phyloP scores from a whole-genome alignment of 1,140 invertebrate species.

The Dendroctonus ponderosae region DNA sequence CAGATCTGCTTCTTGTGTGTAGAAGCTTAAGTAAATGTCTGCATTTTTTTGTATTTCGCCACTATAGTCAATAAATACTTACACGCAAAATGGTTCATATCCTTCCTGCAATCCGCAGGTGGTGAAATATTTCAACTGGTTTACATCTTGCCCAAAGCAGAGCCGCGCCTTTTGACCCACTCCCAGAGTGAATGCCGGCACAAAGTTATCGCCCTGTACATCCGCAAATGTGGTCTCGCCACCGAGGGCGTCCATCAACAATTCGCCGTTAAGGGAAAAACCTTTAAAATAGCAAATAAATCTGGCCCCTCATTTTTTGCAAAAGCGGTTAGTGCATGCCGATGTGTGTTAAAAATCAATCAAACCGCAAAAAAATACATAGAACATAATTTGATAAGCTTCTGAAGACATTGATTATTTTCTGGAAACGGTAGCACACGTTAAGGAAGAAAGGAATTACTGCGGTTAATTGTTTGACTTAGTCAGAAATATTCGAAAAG shows the following conservation, averaged over 20 bases:
- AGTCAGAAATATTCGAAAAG: no score
- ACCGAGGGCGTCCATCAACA: slow-evolving; percentile 95
- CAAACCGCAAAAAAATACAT: no score
- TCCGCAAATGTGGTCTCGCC: slow-evolving; percentile 98
- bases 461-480: no score
- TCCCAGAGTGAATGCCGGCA: slow-evolving; percentile 94
- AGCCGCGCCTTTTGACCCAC: slow-evolving; percentile 85
- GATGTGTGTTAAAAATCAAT: no score
- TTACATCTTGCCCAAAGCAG: slow-evolving; percentile 97
- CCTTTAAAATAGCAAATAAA: slow-evolving; percentile 57
- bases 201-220: slow-evolving; percentile 87
- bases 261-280: slow-evolving; percentile 97
- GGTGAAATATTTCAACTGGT: slow-evolving; percentile 95
- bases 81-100: slow-evolving; percentile 94
- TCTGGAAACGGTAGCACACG: no score
- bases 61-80: slow-evolving; percentile 54
- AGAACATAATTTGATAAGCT: neutral
- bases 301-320: no score
- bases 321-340: no score
- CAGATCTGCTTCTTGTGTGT: no score
- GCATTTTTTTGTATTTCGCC: no score
- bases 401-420: no score
- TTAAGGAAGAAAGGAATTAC: no score
- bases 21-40: no score
- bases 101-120: slow-evolving; percentile 98